Conservation (phyloP, 2,113 vertebrate species). For the Heterochromis multidens region DNA sequence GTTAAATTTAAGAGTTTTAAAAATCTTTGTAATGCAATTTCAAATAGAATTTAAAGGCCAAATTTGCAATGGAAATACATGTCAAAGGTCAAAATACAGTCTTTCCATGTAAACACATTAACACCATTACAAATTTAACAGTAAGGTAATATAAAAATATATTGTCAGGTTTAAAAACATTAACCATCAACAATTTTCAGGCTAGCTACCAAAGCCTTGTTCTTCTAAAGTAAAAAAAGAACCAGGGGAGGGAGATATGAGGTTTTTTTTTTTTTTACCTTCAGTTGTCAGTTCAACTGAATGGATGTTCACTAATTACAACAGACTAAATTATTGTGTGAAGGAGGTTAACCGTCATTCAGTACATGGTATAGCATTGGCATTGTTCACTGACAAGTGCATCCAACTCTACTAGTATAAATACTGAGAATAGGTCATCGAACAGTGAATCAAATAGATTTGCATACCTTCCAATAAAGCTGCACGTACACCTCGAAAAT, state of each 20-base stretch:
- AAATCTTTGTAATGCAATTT: background rate
- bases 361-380: background rate
- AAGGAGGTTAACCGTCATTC: background rate
- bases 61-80: background rate
- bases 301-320: background rate
- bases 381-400: background rate
- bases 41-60: fast-evolving
- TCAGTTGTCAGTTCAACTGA: background rate
- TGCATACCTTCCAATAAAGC: no score
- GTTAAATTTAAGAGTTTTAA: no score
- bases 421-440: no score
- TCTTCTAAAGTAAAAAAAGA: background rate
- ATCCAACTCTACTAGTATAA: background rate
- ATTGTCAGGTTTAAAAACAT: background rate
- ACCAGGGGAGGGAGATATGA: fast-evolving
- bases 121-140: no score
- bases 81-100: background rate
- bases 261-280: background rate
- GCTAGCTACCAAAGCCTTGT: background rate
- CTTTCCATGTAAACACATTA: background rate
- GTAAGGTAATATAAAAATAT: background rate
- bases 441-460: no score
- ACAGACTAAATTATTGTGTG: fast-evolving
- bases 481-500: no score
- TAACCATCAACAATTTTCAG: background rate